Evolutionary conservation across 1,140 invertebrate species (phyloP), one percentile per base, ranked within the genome.

Genomic region (Pseudomyrmex concolor): DNA sequence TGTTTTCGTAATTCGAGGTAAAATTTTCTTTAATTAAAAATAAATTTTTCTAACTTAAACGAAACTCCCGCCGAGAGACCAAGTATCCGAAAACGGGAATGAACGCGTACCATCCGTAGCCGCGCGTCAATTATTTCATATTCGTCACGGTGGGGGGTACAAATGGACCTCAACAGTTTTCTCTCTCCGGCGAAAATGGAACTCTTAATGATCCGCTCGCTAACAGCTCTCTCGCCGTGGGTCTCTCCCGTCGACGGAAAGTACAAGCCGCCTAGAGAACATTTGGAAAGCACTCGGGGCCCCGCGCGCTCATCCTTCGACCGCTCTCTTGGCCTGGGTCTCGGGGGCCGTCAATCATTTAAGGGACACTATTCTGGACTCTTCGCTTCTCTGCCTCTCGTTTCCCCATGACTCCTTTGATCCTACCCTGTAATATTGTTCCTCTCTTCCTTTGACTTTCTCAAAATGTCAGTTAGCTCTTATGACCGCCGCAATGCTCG

Each of bases 301-400:
- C 87, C 43, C 7, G 86, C 77, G 34, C 34, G 34, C 51, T 54
- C 85, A 87, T 88, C 82, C 84, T 66, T 80, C 83, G 83, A 70
- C 87, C 85, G 80, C 84, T 91, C 84, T 54, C 84, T 54, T 84
- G 87, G 85, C 72, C 76, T 59, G 62, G 63, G 22, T 34, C 76
- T n/a, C n/a, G n/a, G n/a, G 71, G 84, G 83, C 88, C 89, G 90
- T 92, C 89, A 90, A 92, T 92, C 89, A 91, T 91, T 86, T 83
- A 87, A 86, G 86, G 86, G 88, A 91, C 89, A 89, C 59, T 83
- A 63, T 73, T 81, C 63, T 74, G 50, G 34, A 34, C 34, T 54
- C 78, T 82, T 66, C 71, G 70, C 67, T 51, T 51, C 50, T 77
- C 66, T 55, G 15, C 19, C 51, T 66, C 45, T 17, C 66, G 72